Conservation (phyloP, 64 coral and sea anemone species). For the Trachythela sp. region DNA sequence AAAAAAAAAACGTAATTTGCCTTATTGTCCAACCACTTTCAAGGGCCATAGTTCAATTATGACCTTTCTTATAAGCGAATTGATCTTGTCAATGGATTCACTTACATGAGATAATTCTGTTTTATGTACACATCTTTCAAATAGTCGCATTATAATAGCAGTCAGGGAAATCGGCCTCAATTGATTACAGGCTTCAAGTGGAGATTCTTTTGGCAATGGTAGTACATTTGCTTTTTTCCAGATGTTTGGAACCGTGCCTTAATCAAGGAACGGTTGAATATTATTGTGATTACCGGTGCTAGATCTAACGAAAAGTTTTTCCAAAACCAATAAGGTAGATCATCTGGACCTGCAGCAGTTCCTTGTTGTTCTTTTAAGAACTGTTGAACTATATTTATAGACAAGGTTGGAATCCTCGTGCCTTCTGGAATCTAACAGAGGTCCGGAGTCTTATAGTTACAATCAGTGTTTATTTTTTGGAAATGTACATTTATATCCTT, state of each 20-base stretch:
- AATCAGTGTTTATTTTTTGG: too few species aligned
- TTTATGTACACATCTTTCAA: not conserved
- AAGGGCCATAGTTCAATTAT: not conserved
- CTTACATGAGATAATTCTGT: too few species aligned
- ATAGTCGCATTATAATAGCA: not conserved
- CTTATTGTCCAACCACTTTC: not conserved
- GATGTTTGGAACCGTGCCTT: too few species aligned
- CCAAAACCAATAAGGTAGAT: too few species aligned
- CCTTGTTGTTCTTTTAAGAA: not conserved
- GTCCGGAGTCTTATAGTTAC: too few species aligned
- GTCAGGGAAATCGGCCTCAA: not conserved
- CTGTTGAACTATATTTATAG: not conserved
- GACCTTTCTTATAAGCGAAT: not conserved
- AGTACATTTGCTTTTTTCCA: too few species aligned
- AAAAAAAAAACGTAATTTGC: not conserved
- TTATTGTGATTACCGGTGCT: too few species aligned
- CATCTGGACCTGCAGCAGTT: not conserved
- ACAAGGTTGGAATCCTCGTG: not conserved
- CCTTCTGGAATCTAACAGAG: too few species aligned
- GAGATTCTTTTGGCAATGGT: not conserved
- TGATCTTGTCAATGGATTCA: not conserved
- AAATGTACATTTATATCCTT: too few species aligned
- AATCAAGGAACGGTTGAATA: too few species aligned
- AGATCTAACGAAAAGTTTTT: too few species aligned
- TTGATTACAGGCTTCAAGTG: not conserved